These are phyloP conservation scores for Brachynemurus nebulosus DNA, from an alignment of 2,888 invertebrate species.

Conservation along the genomic window DNA sequence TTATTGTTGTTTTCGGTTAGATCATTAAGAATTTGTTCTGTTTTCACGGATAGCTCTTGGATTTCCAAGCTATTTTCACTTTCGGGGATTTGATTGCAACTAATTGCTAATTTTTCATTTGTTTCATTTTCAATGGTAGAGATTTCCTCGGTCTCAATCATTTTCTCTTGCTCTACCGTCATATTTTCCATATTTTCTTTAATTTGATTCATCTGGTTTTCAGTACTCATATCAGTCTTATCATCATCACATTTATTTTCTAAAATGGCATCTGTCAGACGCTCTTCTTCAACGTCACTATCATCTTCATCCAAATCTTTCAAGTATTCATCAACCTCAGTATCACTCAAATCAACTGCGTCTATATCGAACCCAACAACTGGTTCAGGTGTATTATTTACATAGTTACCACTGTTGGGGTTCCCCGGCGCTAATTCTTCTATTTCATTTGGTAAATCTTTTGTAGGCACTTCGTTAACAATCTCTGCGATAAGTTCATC, in stretches of 20 bases:
- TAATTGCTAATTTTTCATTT: neutral
- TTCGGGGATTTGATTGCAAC: neutral
- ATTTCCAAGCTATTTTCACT: neutral
- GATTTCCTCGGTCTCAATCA: neutral
- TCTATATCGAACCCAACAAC: slow-evolving; percentile 17
- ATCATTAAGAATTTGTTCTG: neutral
- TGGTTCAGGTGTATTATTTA: no score
- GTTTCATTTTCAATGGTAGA: neutral
- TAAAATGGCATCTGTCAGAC: slow-evolving; percentile 15
- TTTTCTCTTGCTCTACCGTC: neutral
- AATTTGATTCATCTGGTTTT: neutral
- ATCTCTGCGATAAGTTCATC: no score
- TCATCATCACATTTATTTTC: slow-evolving; percentile 13
- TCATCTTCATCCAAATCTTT: slow-evolving; percentile 25
- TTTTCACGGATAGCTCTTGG: slow-evolving; percentile 8
- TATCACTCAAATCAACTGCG: slow-evolving; percentile 27
- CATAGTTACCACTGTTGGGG: no score
- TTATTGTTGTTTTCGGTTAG: neutral
- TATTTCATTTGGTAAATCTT: no score
- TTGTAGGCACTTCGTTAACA: no score
- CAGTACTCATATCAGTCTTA: slow-evolving; percentile 11
- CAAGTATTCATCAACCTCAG: slow-evolving; percentile 27
- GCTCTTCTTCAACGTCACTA: slow-evolving; percentile 19
- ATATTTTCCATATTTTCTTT: neutral
- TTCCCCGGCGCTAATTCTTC: no score